A percentile compares a stretch with the other conserved stretches of the same genome.
phyloP scores from a whole-genome alignment of 92 coral and sea anemone genomes.

The Porites rus region DNA sequence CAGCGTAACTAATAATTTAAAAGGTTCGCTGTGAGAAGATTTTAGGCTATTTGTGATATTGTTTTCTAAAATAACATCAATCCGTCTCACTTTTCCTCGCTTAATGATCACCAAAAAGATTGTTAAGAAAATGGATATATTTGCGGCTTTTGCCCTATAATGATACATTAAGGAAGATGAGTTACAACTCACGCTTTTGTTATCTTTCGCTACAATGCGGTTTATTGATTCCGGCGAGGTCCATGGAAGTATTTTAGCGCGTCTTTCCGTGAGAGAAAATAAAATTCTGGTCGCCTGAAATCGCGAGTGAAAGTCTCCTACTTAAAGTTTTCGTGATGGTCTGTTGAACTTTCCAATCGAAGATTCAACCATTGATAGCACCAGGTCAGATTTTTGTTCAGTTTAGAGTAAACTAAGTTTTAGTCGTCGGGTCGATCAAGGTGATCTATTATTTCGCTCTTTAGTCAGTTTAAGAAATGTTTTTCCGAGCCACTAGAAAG shows the following conservation, averaged over 20 bases:
- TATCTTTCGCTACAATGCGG: neutral
- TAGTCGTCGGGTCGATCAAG: constrained; percentile 3
- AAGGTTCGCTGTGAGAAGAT: constrained; percentile 6
- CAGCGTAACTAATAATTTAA: constrained; percentile 1
- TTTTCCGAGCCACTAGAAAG: neutral
- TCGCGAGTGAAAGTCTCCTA: neutral
- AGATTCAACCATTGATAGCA: constrained; percentile 31
- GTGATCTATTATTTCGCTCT: constrained; percentile 16
- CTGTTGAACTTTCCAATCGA: constrained; percentile 31
- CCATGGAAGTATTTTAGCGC: neutral
- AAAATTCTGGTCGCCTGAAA: neutral
- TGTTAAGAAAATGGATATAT: constrained; percentile 18
- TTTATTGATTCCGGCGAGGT: neutral
- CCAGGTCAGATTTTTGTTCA: constrained; percentile 5
- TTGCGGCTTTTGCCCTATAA: constrained; percentile 34
- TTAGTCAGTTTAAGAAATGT: neutral
- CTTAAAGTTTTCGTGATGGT: constrained; percentile 24
- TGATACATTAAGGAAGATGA: neutral
- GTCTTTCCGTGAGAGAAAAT: neutral
- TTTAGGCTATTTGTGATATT: neutral
- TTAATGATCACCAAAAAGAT: constrained; percentile 27
- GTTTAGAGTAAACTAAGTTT: constrained; percentile 10
- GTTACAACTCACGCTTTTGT: constrained; percentile 5
- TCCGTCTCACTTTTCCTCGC: constrained; percentile 17
- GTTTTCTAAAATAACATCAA: constrained; percentile 36